Percentiles rank a stretch among this genome's conserved stretches.
Conservation (phyloP, 1,140 invertebrate species). For the Hyles euphorbiae region DNA sequence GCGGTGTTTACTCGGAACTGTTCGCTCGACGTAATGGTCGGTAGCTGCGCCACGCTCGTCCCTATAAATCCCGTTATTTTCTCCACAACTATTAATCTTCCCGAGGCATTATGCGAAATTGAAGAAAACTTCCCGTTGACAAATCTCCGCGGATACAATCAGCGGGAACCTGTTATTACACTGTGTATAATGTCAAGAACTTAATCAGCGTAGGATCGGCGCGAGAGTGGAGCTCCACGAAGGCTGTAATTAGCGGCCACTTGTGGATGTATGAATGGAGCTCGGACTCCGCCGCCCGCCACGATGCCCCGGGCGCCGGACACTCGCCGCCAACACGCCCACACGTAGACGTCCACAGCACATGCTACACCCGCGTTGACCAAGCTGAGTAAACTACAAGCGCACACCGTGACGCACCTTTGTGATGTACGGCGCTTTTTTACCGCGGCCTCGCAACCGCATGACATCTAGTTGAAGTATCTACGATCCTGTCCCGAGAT, state of each 20-base stretch:
- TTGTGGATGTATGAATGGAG: conserved; percentile 61
- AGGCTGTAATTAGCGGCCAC: conserved; percentile 58
- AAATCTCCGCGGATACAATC: conserved; percentile 10
- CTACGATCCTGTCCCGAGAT: conserved; percentile 35
- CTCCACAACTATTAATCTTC: neutral
- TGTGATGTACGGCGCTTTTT: conserved; percentile 29
- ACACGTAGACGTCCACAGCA: too few relatives aligned
- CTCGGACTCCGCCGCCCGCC: conserved; percentile 26
- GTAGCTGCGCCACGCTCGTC: neutral
- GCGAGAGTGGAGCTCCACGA: conserved; percentile 21
- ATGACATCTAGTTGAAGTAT: conserved; percentile 42
- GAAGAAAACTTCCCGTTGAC: conserved; percentile 12
- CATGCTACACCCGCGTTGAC: conserved; percentile 1
- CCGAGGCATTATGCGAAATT: neutral
- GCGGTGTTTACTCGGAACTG: conserved; percentile 35
- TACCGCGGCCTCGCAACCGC: conserved; percentile 25
- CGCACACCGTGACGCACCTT: neutral
- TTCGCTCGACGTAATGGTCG: too few relatives aligned
- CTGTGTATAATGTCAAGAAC: conserved; percentile 45
- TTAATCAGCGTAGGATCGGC: conserved; percentile 48
- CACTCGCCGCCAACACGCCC: neutral
- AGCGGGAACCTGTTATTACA: conserved; percentile 13
- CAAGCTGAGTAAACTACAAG: neutral
- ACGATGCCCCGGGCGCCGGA: conserved; percentile 1
- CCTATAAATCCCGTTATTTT: conserved; percentile 24